A percentile compares a stretch with the other conserved stretches of the same genome.
These are phyloP conservation scores for Typhlichthys eigenmanni DNA, from an alignment of 2,797 vertebrate species.

Conservation along the genomic window DNA sequence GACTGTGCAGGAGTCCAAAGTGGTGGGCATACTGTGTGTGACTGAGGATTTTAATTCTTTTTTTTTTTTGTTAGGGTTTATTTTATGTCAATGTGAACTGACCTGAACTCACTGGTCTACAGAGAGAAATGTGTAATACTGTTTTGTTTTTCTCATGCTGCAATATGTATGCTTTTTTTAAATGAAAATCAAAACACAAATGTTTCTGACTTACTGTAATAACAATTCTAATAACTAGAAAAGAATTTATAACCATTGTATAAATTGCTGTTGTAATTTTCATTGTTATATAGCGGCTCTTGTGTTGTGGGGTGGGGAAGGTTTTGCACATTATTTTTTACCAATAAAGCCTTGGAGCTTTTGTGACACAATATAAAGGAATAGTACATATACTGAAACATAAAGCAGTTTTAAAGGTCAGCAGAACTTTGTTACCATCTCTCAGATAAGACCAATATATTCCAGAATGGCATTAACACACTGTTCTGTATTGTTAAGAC, in stretches of 20 bases:
- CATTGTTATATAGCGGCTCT: conserved; percentile 51
- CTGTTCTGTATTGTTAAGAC: conserved; percentile 28
- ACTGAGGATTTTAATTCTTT: conserved; percentile 50
- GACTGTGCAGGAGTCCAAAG: conserved; percentile 55
- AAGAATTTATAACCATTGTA: conserved; percentile 61
- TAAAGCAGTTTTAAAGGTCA: conserved; percentile 33
- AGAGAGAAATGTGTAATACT: conserved; percentile 45
- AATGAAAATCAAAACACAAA: conserved; percentile 49
- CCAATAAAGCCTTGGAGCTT: conserved; percentile 61
- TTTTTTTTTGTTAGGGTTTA: conserved; percentile 41
- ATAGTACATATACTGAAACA: conserved; percentile 35
- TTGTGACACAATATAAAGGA: conserved; percentile 34
- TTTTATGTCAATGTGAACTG: conserved; percentile 23
- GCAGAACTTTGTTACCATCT: conserved; percentile 22
- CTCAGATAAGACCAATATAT: conserved; percentile 24
- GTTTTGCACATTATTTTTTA: conserved; percentile 61
- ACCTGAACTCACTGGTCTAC: conserved; percentile 45
- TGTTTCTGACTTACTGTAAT: conserved; percentile 40
- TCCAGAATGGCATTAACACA: conserved; percentile 37
- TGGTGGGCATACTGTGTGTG: conserved; percentile 61
- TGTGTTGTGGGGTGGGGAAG: conserved; percentile 43
- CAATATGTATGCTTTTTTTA: conserved; percentile 63
- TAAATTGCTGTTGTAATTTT: conserved; percentile 49
- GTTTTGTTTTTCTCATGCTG: conserved; percentile 45
- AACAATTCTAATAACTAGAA: conserved; percentile 41